Conservation (phyloP, 2,113 vertebrate genomes). For the Phylloscopus whistleri region DNA sequence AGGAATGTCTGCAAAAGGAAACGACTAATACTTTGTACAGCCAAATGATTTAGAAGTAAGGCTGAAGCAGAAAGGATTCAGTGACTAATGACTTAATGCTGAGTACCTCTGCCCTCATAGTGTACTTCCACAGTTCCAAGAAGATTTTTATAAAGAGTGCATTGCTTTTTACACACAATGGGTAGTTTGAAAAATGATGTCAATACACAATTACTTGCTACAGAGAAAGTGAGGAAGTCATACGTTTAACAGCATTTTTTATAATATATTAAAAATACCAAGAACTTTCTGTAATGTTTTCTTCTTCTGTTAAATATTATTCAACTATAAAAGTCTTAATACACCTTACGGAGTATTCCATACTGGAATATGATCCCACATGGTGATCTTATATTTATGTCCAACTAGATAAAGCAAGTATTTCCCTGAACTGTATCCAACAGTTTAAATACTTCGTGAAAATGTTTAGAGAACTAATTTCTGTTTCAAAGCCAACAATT, state of each 20-base stretch:
- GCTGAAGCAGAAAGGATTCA: background rate
- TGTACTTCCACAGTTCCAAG: background rate
- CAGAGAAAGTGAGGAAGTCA: background rate
- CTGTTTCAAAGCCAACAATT: background rate
- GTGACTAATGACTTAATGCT: background rate
- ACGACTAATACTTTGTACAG: background rate
- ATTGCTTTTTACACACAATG: background rate
- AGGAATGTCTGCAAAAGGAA: conserved; percentile 10
- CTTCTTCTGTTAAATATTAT: background rate
- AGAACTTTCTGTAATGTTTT: background rate
- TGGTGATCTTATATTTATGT: background rate
- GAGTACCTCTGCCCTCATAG: background rate
- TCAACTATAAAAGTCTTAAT: background rate
- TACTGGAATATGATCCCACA: background rate
- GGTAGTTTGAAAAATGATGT: background rate
- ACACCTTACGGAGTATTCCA: background rate
- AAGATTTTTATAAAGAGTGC: background rate
- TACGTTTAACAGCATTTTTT: background rate
- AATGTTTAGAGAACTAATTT: background rate
- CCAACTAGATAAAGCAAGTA: background rate
- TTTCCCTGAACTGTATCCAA: background rate
- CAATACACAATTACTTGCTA: background rate
- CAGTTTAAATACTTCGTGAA: background rate
- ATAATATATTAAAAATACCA: background rate
- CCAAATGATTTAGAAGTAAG: conserved; percentile 8